Evolutionary conservation across 1,140 invertebrate species (phyloP).

Genomic region (Aphis craccivora): DNA sequence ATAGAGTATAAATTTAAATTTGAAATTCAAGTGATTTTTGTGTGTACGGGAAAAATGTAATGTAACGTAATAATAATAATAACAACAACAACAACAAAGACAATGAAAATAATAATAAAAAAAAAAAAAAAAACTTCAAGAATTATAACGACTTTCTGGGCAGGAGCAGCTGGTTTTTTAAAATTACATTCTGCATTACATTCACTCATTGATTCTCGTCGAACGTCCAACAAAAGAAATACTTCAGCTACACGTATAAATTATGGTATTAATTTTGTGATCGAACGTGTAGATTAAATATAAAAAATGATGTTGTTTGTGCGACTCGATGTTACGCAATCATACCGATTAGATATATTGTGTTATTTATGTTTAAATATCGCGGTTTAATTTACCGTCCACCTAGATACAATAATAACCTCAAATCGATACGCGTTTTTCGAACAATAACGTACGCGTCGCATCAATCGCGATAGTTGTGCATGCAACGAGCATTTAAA

Average conservation of each 20-base stretch:
- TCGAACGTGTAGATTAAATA: conserved; percentile 15
- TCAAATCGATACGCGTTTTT: background rate
- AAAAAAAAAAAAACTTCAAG: background rate
- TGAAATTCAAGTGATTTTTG: background rate
- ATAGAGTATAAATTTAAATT: background rate
- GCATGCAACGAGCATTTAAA: too few species aligned
- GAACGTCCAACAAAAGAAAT: conserved; percentile 14
- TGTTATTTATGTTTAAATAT: conserved; percentile 12
- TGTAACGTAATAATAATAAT: background rate
- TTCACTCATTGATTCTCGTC: background rate
- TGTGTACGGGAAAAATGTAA: background rate
- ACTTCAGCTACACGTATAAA: background rate
- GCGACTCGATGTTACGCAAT: conserved; percentile 1
- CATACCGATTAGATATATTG: background rate
- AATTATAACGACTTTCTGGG: background rate
- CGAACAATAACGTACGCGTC: background rate
- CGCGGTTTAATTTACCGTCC: background rate
- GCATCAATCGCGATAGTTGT: background rate
- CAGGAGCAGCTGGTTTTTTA: background rate
- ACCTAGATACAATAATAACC: background rate
- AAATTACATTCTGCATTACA: background rate
- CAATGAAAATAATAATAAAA: background rate
- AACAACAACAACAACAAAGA: background rate
- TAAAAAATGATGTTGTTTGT: conserved; percentile 13
- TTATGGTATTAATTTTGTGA: conserved; percentile 17